phyloP scores from a whole-genome alignment of 2,888 invertebrate genomes.

The Drosophila merina region DNA sequence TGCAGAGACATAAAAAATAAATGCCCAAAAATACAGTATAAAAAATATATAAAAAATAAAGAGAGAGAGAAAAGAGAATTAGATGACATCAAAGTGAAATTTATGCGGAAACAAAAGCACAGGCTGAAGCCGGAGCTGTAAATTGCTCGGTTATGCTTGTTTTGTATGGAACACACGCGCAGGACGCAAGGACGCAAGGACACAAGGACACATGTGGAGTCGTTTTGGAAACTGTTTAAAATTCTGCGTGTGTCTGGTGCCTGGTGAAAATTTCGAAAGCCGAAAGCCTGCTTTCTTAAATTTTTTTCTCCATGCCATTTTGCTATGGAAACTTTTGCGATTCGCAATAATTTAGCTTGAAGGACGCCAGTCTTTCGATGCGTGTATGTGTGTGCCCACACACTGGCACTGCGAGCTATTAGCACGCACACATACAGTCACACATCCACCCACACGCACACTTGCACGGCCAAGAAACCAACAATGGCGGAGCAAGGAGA shows the following conservation, averaged over 20 bases:
- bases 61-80: constrained; percentile 19
- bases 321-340: constrained; percentile 57
- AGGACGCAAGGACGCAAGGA: constrained; percentile 10
- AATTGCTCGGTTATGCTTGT: constrained; percentile 18
- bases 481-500: constrained; percentile 54
- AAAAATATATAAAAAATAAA: constrained; percentile 23
- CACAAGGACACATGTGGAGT: constrained; percentile 28
- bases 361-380: constrained; percentile 44
- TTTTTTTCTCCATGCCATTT: constrained; percentile 13
- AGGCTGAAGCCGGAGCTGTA: constrained; percentile 29
- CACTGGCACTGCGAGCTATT: constrained; percentile 42
- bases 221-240: constrained; percentile 58
- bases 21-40: neutral
- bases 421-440: constrained; percentile 33
- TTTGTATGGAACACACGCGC: constrained; percentile 34
- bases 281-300: constrained; percentile 15
- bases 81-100: constrained; percentile 49
- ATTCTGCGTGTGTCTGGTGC: constrained; percentile 59
- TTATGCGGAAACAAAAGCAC: constrained; percentile 37
- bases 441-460: constrained; percentile 28
- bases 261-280: constrained; percentile 42
- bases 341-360: constrained; percentile 69
- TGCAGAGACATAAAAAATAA: constrained; percentile 32
- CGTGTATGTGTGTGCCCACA: constrained; percentile 28
- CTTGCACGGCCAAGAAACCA: constrained; percentile 21